Percentiles rank a stretch among this genome's conserved stretches.
These are phyloP conservation scores for Polyodon spathula DNA, from an alignment of 2,113 vertebrate species.

Conservation along the genomic window DNA sequence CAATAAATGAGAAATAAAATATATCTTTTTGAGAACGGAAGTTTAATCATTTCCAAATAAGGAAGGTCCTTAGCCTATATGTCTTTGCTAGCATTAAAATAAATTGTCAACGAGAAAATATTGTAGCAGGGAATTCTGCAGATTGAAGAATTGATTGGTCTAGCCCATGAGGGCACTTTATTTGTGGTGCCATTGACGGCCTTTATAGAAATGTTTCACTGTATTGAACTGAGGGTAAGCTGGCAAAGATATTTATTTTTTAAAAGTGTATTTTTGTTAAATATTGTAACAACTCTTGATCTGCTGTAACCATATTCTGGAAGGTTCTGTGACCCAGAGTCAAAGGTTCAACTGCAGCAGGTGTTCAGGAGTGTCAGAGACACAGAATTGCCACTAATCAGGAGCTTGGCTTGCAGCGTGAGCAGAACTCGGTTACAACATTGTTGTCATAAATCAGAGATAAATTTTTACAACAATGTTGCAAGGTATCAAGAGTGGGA, in stretches of 20 bases:
- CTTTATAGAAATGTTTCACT: slow-evolving; percentile 42
- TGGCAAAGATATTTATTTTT: slow-evolving; percentile 45
- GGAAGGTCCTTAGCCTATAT: slow-evolving; percentile 36
- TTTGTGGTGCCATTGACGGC: slow-evolving; percentile 45
- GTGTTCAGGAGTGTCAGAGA: too few relatives aligned
- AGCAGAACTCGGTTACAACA: too few relatives aligned
- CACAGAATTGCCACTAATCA: too few relatives aligned
- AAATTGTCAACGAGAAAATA: slow-evolving; percentile 45
- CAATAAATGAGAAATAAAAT: too few relatives aligned
- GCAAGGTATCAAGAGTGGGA: too few relatives aligned
- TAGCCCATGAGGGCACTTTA: slow-evolving; percentile 55
- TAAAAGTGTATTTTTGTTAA: slow-evolving; percentile 25
- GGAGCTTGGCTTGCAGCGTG: too few relatives aligned
- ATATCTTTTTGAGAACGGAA: slow-evolving; percentile 34
- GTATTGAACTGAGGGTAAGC: slow-evolving; percentile 44
- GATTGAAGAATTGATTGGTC: slow-evolving; percentile 60
- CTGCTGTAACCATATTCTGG: too few relatives aligned
- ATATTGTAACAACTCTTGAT: too few relatives aligned
- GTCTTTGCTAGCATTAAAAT: slow-evolving; percentile 53
- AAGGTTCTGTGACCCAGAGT: too few relatives aligned
- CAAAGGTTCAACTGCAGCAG: too few relatives aligned
- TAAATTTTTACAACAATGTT: too few relatives aligned
- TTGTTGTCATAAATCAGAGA: too few relatives aligned
- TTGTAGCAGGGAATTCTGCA: slow-evolving; percentile 47
- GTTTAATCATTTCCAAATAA: slow-evolving; percentile 41